These are phyloP conservation scores for Digitonthophagus gazella DNA, from an alignment of 2,888 invertebrate species.

Conservation along the genomic window DNA sequence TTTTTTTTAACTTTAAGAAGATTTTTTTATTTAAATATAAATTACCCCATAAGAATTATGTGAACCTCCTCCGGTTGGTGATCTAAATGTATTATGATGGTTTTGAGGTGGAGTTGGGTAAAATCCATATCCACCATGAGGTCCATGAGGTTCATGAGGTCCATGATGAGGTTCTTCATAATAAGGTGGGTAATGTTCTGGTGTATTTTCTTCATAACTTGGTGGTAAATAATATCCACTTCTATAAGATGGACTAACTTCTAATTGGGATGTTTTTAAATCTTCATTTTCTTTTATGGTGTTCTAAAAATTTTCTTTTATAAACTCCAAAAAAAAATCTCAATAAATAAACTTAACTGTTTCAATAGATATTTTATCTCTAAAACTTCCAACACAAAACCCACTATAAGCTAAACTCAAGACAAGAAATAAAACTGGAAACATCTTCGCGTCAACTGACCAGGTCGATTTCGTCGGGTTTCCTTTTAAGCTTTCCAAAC, in stretches of 20 bases:
- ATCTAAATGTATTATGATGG: neutral
- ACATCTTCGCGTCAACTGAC: too few species aligned
- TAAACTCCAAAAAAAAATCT: too few species aligned
- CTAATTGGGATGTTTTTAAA: neutral
- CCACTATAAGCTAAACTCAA: neutral
- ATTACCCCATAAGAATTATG: slow-evolving; percentile 1
- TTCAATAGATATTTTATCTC: neutral
- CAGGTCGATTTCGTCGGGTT: too few species aligned
- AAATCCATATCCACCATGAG: slow-evolving; percentile 11
- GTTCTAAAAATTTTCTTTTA: too few species aligned
- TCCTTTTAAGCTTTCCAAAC: neutral
- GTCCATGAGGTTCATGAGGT: neutral
- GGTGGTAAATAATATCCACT: slow-evolving; percentile 2
- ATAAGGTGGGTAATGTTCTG: slow-evolving; percentile 6
- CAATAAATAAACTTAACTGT: neutral
- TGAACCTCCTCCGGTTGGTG: neutral
- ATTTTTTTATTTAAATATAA: too few species aligned
- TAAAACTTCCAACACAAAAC: neutral
- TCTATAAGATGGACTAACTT: slow-evolving; percentile 14
- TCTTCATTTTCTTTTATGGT: too few species aligned
- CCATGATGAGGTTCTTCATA: slow-evolving; percentile 1
- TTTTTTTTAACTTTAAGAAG: too few species aligned
- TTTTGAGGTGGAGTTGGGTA: neutral
- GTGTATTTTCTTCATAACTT: slow-evolving; percentile 2
- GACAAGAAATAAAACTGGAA: neutral